Percentiles rank a stretch among this genome's conserved stretches.
These are phyloP conservation scores for Acanthacorydalis orientalis DNA, from an alignment of 2,888 invertebrate genomes.

Conservation along the genomic window DNA sequence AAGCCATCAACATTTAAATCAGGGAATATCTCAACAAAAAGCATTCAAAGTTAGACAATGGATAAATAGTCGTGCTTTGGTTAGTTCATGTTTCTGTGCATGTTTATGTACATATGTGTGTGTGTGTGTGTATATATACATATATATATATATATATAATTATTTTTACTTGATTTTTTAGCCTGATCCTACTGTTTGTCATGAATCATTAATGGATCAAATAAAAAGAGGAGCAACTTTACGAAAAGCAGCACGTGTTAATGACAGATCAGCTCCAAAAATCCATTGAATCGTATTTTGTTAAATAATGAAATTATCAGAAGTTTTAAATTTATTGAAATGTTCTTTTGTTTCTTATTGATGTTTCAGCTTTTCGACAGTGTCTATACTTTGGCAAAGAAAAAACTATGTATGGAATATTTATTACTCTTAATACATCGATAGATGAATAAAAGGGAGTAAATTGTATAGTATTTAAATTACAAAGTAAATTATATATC, in stretches of 20 bases:
- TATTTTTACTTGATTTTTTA: constrained; percentile 18
- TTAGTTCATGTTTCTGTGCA: constrained; percentile 22
- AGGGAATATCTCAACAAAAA: constrained; percentile 32
- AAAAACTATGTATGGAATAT: too few species aligned
- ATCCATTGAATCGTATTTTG: constrained; percentile 39
- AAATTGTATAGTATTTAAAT: too few species aligned
- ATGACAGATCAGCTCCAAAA: constrained; percentile 78
- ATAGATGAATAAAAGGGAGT: too few species aligned
- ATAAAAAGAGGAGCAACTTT: constrained; percentile 74
- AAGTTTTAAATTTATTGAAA: too few species aligned
- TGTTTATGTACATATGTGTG: constrained; percentile 13
- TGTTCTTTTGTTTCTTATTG: too few species aligned
- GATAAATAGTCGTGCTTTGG: constrained; percentile 56
- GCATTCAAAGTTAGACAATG: constrained; percentile 53
- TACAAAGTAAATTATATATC: too few species aligned
- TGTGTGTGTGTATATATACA: not conserved
- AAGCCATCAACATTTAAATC: constrained; percentile 36
- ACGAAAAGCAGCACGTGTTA: constrained; percentile 57
- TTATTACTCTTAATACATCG: too few species aligned
- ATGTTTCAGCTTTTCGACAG: too few species aligned
- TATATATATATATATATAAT: too few species aligned
- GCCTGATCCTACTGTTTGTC: constrained; percentile 62
- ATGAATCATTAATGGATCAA: constrained; percentile 88
- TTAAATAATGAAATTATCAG: not conserved
- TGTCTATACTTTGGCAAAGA: too few species aligned